Evolutionary conservation across 1,140 invertebrate species (phyloP).

Genomic region (Hormaphis cornu): DNA sequence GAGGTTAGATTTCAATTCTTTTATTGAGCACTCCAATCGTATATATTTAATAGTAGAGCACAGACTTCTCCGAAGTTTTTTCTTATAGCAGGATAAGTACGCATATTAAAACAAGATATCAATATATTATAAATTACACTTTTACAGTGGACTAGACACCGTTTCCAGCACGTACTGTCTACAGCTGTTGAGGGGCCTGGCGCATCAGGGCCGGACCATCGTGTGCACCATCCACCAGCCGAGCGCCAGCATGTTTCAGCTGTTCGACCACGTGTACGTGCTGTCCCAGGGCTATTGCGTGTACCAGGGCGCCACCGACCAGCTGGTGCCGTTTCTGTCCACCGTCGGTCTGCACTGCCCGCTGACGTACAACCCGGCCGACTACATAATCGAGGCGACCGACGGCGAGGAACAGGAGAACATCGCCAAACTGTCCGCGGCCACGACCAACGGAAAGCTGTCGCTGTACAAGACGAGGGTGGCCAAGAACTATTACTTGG

Average conservation of each 20-base stretch:
- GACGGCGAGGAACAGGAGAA: constrained; percentile 38
- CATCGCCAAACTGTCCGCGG: constrained; percentile 35
- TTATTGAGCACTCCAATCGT: too few species aligned
- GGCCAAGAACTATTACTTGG: background rate
- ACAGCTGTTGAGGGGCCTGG: constrained; percentile 48
- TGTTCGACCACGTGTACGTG: constrained; percentile 62
- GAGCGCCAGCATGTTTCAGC: constrained; percentile 64
- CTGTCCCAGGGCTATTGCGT: constrained; percentile 58
- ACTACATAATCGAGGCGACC: constrained; percentile 47
- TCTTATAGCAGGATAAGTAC: too few species aligned
- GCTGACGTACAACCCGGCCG: constrained; percentile 71
- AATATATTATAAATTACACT: background rate
- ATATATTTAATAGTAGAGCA: too few species aligned
- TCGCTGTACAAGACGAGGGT: constrained; percentile 19
- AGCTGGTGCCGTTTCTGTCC: constrained; percentile 61
- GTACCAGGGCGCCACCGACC: constrained; percentile 60
- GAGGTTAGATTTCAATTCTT: too few species aligned
- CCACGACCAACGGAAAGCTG: constrained; percentile 39
- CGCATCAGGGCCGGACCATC: constrained; percentile 60
- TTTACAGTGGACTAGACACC: constrained; percentile 61
- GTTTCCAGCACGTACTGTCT: constrained; percentile 60
- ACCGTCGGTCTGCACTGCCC: constrained; percentile 60
- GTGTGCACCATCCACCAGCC: constrained; percentile 79
- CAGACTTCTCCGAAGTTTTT: too few species aligned
- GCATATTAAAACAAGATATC: too few species aligned